Evolutionary conservation across 2,888 invertebrate species (phyloP).

Genomic region (Xestia ashworthii): DNA sequence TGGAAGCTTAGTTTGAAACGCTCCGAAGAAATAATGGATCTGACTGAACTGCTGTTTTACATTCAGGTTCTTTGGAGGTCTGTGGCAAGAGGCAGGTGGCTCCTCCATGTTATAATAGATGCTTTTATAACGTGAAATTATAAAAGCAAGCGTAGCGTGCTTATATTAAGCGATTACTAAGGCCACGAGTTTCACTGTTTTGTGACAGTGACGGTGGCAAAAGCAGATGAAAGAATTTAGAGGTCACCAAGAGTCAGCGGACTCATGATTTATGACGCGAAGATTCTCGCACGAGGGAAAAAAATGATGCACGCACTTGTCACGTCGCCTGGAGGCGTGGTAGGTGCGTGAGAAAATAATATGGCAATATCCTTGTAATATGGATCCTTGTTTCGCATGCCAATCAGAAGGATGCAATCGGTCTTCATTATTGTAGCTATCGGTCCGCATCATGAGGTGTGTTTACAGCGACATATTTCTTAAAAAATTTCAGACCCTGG

Average conservation of each 20-base stretch:
- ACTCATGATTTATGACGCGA: too few relatives aligned
- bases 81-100: conserved; percentile 6
- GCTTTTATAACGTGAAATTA: background rate
- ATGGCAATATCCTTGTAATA: background rate
- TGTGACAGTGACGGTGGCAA: background rate
- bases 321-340: background rate
- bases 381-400: background rate
- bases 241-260: background rate
- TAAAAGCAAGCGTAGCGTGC: background rate
- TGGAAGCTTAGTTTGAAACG: conserved; percentile 53
- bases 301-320: background rate
- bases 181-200: background rate
- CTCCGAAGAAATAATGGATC: conserved; percentile 58
- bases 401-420: background rate
- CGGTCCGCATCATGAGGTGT: background rate
- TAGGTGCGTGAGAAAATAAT: background rate
- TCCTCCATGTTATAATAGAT: background rate
- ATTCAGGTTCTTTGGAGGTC: conserved; percentile 35
- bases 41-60: conserved; percentile 47
- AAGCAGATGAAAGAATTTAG: background rate
- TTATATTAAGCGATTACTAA: background rate
- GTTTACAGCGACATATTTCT: too few relatives aligned
- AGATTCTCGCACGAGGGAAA: background rate
- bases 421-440: background rate
- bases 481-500: too few relatives aligned